These are phyloP conservation scores for Polypedilum vanderplanki DNA, from an alignment of 1,140 invertebrate genomes.

Conservation along the genomic window DNA sequence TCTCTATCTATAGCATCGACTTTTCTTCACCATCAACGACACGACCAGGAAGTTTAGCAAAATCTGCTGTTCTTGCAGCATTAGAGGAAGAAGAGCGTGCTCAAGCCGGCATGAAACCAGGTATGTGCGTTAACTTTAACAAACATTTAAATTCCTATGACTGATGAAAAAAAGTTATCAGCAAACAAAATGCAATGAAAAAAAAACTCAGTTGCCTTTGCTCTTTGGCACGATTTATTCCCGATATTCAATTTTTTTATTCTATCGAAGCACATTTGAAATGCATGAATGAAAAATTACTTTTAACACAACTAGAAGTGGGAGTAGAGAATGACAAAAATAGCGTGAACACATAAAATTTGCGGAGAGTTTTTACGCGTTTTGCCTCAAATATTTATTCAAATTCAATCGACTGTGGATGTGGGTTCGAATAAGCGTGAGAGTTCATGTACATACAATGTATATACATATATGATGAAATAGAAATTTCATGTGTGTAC, in stretches of 20 bases:
- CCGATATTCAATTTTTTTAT: too few species aligned
- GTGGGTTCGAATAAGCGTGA: neutral
- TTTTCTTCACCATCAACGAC: constrained; percentile 58
- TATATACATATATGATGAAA: neutral
- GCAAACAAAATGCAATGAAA: neutral
- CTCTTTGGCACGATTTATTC: neutral
- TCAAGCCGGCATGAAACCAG: constrained; percentile 49
- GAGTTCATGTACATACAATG: neutral
- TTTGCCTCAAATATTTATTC: neutral
- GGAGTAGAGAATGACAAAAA: too few species aligned
- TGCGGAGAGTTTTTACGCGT: neutral
- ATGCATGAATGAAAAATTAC: neutral
- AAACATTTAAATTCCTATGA: neutral
- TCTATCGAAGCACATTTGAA: neutral
- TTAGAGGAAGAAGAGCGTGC: constrained; percentile 70
- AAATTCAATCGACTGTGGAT: neutral
- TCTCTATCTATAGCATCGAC: constrained; percentile 55
- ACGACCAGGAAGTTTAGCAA: constrained; percentile 69
- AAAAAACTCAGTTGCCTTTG: neutral
- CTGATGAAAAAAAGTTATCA: neutral
- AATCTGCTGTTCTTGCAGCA: constrained; percentile 71
- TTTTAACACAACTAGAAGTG: neutral
- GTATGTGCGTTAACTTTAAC: constrained; percentile 46
- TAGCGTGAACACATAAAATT: too few species aligned
- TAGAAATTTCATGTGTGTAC: too few species aligned